These are phyloP conservation scores for Bombyx mori DNA, from an alignment of 1,140 invertebrate genomes.

Conservation along the genomic window ASM3026992v2 NC_085112.1:5733001-5733500, in stretches of 20 bases:
- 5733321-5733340: constrained; percentile 4
- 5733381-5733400: constrained; percentile 21
- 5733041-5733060: too few species aligned
- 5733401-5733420: constrained; percentile 25
- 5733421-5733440: constrained; percentile 7
- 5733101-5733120: too few species aligned
- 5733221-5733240: constrained; percentile 1
- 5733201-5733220: constrained; percentile 1
- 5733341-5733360: constrained; percentile 4
- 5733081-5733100: too few species aligned
- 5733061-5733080: too few species aligned
- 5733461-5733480: constrained; percentile 53
- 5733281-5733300: not conserved
- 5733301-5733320: constrained; percentile 7
- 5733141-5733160: too few species aligned
- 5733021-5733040: too few species aligned
- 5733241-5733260: not conserved
- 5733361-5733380: constrained; percentile 14
- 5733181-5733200: too few species aligned
- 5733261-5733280: not conserved
- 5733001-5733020: too few species aligned
- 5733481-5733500: constrained; percentile 39
- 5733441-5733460: constrained; percentile 38
- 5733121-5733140: too few species aligned
- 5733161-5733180: too few species aligned